Evolutionary conservation across 1,140 invertebrate genomes (phyloP).

Genomic region (Aphidius gifuensis): DNA sequence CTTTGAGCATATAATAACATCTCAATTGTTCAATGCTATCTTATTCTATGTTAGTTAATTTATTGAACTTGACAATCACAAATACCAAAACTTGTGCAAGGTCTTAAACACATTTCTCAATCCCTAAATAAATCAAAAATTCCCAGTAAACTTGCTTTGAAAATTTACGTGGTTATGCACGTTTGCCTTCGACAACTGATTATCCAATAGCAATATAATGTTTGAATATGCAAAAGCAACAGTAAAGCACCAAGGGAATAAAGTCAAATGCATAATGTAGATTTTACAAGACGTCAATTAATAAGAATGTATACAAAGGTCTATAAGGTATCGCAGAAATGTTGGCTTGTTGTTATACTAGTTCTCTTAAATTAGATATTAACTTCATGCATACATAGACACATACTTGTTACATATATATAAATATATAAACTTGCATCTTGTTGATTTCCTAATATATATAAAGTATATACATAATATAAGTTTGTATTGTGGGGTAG

Average conservation of each 20-base stretch:
- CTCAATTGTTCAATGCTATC: no score
- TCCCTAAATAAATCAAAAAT: no score
- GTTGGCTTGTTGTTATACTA: constrained; percentile 1
- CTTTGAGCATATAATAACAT: no score
- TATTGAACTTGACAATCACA: no score
- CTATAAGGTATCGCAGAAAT: constrained; percentile 36
- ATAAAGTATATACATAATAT: neutral
- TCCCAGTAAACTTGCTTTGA: no score
- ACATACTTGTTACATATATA: neutral
- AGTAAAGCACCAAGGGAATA: constrained; percentile 35
- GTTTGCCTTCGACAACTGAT: constrained; percentile 8
- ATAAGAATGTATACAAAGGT: constrained; percentile 52
- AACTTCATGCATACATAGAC: neutral
- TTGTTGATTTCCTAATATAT: neutral
- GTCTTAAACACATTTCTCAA: no score
- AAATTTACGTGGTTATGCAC: neutral
- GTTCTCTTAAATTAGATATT: neutral
- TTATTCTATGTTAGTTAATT: no score
- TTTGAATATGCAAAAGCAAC: constrained; percentile 3
- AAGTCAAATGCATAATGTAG: constrained; percentile 44
- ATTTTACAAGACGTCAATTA: constrained; percentile 46
- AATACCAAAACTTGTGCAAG: no score
- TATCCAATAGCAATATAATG: neutral
- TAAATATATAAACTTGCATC: neutral
- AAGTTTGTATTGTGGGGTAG: neutral